Conservation (phyloP, 2,113 vertebrate species). For the Manacus vitellinus region DNA sequence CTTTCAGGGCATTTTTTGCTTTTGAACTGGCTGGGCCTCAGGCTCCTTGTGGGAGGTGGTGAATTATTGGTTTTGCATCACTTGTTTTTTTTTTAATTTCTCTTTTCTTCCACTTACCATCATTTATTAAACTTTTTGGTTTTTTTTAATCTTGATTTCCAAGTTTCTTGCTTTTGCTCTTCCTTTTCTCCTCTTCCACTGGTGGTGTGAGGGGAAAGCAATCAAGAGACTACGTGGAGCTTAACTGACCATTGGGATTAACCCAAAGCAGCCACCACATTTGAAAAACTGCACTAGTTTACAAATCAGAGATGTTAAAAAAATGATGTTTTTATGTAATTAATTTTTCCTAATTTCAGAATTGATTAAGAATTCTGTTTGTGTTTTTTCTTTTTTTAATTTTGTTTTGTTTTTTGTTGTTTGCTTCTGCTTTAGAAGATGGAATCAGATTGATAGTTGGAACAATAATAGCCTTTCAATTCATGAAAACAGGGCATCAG, state of each 20-base stretch:
- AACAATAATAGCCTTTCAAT: neutral
- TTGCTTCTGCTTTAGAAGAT: neutral
- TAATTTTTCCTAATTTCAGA: neutral
- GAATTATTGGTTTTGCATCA: neutral
- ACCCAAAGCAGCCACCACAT: neutral
- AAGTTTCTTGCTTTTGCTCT: neutral
- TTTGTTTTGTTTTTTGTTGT: neutral
- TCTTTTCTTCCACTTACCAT: neutral
- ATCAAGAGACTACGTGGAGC: rapidly evolving
- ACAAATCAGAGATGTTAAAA: neutral
- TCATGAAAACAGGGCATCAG: neutral
- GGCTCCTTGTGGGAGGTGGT: neutral
- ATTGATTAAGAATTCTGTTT: neutral
- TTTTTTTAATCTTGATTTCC: neutral
- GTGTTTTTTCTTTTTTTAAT: neutral
- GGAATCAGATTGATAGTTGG: neutral
- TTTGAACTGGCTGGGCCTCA: neutral
- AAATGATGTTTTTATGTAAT: rapidly evolving
- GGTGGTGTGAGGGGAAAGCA: rapidly evolving
- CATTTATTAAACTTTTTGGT: neutral
- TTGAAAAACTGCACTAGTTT: neutral
- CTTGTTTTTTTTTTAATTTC: neutral
- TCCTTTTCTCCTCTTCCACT: neutral
- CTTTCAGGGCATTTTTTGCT: neutral
- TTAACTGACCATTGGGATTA: neutral